These are phyloP conservation scores for Brachyalestes nurse DNA, from an alignment of 2,797 vertebrate genomes.

Conservation along the genomic window DNA sequence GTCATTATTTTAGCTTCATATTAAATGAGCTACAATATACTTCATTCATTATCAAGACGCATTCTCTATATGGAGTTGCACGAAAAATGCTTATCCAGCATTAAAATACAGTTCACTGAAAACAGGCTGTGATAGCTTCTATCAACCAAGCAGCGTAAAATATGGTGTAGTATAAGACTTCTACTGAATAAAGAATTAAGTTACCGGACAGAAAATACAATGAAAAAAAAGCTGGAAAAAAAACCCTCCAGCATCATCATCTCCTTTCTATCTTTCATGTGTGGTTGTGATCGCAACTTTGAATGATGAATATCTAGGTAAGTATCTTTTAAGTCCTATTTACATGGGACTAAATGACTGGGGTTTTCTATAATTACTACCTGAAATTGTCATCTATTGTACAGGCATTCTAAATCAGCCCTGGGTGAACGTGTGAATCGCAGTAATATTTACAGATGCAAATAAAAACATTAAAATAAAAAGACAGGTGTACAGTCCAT, in stretches of 20 bases:
- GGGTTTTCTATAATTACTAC: background rate
- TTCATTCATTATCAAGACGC: slow-evolving; percentile 40
- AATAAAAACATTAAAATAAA: background rate
- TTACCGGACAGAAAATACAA: background rate
- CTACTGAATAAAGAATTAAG: background rate
- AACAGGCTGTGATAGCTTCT: slow-evolving; percentile 46
- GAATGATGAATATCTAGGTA: background rate
- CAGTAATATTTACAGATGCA: background rate
- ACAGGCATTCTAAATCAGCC: background rate
- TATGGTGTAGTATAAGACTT: background rate
- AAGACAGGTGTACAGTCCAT: no score
- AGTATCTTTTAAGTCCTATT: background rate
- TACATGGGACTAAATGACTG: background rate
- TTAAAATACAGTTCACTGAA: slow-evolving; percentile 40
- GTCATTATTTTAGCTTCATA: slow-evolving; percentile 19
- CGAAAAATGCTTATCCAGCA: slow-evolving; percentile 18
- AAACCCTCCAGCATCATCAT: background rate
- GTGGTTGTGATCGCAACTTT: background rate
- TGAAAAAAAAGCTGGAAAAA: background rate
- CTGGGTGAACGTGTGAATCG: background rate
- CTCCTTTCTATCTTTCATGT: background rate
- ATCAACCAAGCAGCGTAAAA: slow-evolving; percentile 22
- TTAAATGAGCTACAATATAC: slow-evolving; percentile 37
- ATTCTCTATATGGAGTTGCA: slow-evolving; percentile 44
- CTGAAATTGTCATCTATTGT: background rate